Percentiles rank a stretch among this genome's conserved stretches.
phyloP scores from a whole-genome alignment of 2,888 invertebrate genomes.

The Ennomos quercinarius region DNA sequence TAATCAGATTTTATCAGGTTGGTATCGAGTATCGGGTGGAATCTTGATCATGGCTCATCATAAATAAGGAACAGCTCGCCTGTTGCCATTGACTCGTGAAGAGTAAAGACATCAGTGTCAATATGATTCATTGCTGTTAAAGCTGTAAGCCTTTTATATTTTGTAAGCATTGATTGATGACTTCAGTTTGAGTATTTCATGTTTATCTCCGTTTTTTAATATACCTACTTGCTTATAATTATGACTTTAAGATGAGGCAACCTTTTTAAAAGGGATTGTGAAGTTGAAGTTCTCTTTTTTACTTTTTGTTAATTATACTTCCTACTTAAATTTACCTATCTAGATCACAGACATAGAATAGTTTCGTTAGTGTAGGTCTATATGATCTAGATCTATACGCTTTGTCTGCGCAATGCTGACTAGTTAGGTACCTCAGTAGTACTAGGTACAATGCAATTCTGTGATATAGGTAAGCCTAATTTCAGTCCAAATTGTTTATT shows the following conservation, averaged over 20 bases:
- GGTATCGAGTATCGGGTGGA: slow-evolving; percentile 27
- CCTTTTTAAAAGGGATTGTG: slow-evolving; percentile 7
- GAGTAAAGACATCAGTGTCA: slow-evolving; percentile 32
- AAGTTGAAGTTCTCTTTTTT: slow-evolving; percentile 7
- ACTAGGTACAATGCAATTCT: too few relatives aligned
- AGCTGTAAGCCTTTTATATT: slow-evolving; percentile 25
- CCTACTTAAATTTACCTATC: too few relatives aligned
- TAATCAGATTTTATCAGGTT: slow-evolving; percentile 45
- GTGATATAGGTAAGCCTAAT: too few relatives aligned
- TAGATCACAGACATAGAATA: too few relatives aligned
- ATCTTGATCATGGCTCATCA: slow-evolving; percentile 19
- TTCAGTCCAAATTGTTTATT: too few relatives aligned
- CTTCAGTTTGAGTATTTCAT: slow-evolving; percentile 28
- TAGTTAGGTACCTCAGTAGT: too few relatives aligned
- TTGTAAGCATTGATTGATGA: slow-evolving; percentile 31
- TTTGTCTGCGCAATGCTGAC: too few relatives aligned
- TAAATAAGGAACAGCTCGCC: slow-evolving; percentile 28
- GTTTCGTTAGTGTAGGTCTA: too few relatives aligned
- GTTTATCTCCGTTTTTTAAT: slow-evolving; percentile 28
- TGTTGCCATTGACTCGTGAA: slow-evolving; percentile 22
- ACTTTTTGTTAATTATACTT: too few relatives aligned
- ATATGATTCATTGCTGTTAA: slow-evolving; percentile 28
- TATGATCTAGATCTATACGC: too few relatives aligned
- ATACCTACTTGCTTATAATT: slow-evolving; percentile 20
- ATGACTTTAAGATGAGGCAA: slow-evolving; percentile 14